These are phyloP conservation scores for Dicrostonyx torquatus DNA, from an alignment of 2,797 vertebrate genomes.

Conservation along the genomic window DNA sequence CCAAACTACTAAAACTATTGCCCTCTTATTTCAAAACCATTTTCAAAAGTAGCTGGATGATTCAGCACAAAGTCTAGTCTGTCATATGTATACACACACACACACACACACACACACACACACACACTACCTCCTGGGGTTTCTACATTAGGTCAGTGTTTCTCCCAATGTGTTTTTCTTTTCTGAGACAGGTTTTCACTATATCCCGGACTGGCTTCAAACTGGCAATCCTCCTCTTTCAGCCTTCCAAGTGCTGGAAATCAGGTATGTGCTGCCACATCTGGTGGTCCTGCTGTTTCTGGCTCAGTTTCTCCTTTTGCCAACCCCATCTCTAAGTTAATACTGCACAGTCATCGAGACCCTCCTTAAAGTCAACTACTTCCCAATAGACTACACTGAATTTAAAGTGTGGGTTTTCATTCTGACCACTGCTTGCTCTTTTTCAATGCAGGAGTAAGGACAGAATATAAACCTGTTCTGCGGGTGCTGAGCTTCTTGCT, in stretches of 20 bases:
- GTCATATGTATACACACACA: neutral
- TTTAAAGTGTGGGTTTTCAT: neutral
- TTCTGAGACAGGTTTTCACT: neutral
- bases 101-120: neutral
- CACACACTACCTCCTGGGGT: too few species aligned
- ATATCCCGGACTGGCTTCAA: neutral
- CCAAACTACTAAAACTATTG: neutral
- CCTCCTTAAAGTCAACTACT: neutral
- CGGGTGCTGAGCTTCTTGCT: neutral
- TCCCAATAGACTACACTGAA: conserved; percentile 8
- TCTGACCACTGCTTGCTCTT: neutral
- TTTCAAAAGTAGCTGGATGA: conserved; percentile 24
- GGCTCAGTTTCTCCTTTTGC: neutral
- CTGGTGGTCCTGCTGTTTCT: neutral
- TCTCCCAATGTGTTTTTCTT: neutral
- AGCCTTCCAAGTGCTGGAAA: neutral
- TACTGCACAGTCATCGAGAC: neutral
- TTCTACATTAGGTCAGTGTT: neutral
- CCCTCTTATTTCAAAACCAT: conserved; percentile 49
- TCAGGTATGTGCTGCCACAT: neutral
- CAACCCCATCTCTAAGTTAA: neutral
- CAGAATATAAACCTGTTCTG: neutral
- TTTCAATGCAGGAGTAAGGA: conserved; percentile 28
- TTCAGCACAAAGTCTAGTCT: neutral
- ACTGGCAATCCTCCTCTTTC: neutral